These are phyloP conservation scores for Rhodophaea formosa DNA, from an alignment of 2,888 invertebrate species.

Conservation along the genomic window DNA sequence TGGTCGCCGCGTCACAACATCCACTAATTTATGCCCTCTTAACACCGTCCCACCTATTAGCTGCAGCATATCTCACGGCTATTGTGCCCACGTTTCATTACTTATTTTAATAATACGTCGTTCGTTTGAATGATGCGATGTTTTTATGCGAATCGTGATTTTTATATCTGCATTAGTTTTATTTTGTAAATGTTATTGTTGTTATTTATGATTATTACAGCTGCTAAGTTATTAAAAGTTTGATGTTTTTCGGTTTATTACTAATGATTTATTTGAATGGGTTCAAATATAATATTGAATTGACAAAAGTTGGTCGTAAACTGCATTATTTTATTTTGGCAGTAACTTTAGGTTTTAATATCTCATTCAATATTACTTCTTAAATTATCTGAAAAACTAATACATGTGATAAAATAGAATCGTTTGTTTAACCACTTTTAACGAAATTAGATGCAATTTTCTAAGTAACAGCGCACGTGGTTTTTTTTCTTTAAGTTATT, in stretches of 20 bases:
- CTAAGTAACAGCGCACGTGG: background rate
- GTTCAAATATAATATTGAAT: too few species aligned
- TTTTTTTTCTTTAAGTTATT: background rate
- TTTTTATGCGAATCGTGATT: slow-evolving; percentile 3
- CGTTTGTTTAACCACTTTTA: too few species aligned
- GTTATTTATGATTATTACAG: background rate
- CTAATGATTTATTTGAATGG: background rate
- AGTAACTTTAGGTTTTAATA: too few species aligned
- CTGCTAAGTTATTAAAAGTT: slow-evolving; percentile 4
- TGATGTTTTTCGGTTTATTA: slow-evolving; percentile 2
- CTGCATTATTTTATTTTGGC: too few species aligned
- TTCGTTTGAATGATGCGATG: slow-evolving; percentile 9
- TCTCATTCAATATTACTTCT: too few species aligned
- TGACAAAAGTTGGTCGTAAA: too few species aligned
- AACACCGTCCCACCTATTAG: slow-evolving; percentile 79
- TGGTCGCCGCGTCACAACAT: slow-evolving; percentile 77
- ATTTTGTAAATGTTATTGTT: slow-evolving; percentile 2
- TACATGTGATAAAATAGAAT: too few species aligned
- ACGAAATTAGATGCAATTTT: background rate
- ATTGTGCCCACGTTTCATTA: slow-evolving; percentile 47
- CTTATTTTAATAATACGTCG: slow-evolving; percentile 12
- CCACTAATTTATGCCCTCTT: slow-evolving; percentile 78
- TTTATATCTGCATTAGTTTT: slow-evolving; percentile 11
- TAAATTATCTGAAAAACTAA: too few species aligned
- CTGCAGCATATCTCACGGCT: slow-evolving; percentile 70